Conservation (phyloP, 2,113 vertebrate genomes). For the Egretta garzetta region DNA sequence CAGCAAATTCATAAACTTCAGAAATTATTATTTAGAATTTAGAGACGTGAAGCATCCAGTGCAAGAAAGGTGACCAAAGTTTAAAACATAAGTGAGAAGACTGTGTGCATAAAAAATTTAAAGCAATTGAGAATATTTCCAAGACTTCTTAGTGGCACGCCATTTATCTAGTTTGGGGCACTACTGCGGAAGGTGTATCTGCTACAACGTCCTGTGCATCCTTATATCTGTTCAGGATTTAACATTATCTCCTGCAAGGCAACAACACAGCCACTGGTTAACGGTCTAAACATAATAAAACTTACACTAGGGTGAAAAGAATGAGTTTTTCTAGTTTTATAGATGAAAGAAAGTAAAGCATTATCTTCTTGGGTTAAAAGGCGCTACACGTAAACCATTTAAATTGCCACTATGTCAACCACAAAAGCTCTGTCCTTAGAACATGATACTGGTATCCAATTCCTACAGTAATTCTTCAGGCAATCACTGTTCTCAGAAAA, state of each 20-base stretch:
- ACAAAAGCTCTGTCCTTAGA: background rate
- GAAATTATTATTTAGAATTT: background rate
- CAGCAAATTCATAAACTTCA: background rate
- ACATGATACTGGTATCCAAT: background rate
- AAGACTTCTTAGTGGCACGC: background rate
- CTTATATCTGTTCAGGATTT: background rate
- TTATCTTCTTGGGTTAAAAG: background rate
- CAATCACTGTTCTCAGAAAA: background rate
- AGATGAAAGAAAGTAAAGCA: background rate
- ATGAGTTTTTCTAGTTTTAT: background rate
- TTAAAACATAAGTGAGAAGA: background rate
- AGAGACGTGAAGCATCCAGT: background rate
- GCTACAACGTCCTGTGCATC: background rate
- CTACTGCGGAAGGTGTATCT: background rate
- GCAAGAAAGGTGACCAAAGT: background rate
- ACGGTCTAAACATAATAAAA: background rate
- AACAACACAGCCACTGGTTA: background rate
- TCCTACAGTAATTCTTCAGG: background rate
- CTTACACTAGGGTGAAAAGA: background rate
- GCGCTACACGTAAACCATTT: background rate
- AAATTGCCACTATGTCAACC: background rate
- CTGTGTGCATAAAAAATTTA: background rate
- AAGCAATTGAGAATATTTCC: background rate
- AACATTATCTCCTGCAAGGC: background rate
- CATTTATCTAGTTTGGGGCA: background rate